Evolutionary conservation across 2,113 vertebrate genomes (phyloP).

Genomic region (Procavia capensis): DNA sequence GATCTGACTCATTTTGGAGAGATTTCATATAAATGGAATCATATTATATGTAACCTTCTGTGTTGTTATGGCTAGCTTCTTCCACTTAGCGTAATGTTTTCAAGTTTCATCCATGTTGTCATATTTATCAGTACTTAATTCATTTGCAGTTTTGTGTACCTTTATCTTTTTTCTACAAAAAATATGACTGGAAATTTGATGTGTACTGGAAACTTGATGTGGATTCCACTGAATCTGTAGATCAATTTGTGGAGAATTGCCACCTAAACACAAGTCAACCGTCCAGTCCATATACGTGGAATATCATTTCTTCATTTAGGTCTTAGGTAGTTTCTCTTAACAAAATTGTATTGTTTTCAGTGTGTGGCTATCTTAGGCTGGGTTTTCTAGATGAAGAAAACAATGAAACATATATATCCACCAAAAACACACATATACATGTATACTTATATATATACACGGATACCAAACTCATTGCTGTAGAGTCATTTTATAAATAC

Average conservation of each 20-base stretch:
- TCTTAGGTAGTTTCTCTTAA: conserved; percentile 25
- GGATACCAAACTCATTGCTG: too few species aligned
- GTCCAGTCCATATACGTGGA: conserved; percentile 36
- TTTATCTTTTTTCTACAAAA: conserved; percentile 41
- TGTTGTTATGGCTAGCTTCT: conserved; percentile 13
- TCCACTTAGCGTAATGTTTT: conserved; percentile 9
- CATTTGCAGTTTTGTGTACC: not conserved
- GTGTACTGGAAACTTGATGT: conserved; percentile 8
- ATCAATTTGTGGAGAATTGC: not conserved
- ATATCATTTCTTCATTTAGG: not conserved
- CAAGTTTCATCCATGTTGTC: conserved; percentile 13
- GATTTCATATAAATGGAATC: conserved; percentile 32
- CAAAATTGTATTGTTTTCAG: not conserved
- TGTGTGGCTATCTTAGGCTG: not conserved
- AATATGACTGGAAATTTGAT: conserved; percentile 37
- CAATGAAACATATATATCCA: too few species aligned
- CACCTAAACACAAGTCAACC: not conserved
- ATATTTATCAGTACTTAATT: not conserved
- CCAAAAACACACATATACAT: too few species aligned
- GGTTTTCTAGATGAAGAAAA: too few species aligned
- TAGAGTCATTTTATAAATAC: too few species aligned
- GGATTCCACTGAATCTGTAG: not conserved
- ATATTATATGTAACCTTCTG: not conserved
- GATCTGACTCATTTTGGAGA: conserved; percentile 48
- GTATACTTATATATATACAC: too few species aligned